Conservation (phyloP, 2,113 vertebrate species). For the sheep (Ovis aries) region ARS-UI_Ramb_v3.0 NC_056056.1:12753501-12754000, state of each 20-base stretch:
- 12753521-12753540: background rate
- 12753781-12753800: background rate
- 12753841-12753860: background rate
- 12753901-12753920: slow-evolving; percentile 16
- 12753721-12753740: background rate
- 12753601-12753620: slow-evolving; percentile 4
- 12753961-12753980: slow-evolving; percentile 2
- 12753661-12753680: background rate
- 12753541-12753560: background rate
- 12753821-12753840: background rate
- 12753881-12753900: slow-evolving; percentile 10
- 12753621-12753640: background rate
- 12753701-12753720: slow-evolving; percentile 12
- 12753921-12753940: background rate
- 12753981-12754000: background rate
- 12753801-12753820: background rate
- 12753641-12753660: background rate
- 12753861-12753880: slow-evolving; percentile 18
- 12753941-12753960: background rate
- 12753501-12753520: slow-evolving; percentile 2
- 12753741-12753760: background rate
- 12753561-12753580: background rate
- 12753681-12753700: background rate
- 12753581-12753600: background rate
- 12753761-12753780: background rate